Conservation (phyloP, 2,113 vertebrate genomes). For the Bujurquina vittata region DNA sequence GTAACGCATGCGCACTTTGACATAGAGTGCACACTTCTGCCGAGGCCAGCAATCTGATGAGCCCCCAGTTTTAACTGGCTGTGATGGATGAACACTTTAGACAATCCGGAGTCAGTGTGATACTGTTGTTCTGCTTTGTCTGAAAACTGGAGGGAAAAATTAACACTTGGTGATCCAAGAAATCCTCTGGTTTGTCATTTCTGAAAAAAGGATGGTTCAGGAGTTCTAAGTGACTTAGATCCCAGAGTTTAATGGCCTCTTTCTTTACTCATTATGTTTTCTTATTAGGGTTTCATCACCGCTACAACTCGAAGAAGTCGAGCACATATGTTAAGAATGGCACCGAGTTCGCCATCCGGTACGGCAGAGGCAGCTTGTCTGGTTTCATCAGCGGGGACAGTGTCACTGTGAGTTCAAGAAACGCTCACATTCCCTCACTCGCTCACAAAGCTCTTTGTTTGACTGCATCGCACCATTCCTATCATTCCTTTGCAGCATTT, state of each 20-base stretch:
- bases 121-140: too few relatives aligned
- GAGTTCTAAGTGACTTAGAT: not conserved
- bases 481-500: not conserved
- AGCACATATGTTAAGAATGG: slow-evolving; percentile 82
- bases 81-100: too few relatives aligned
- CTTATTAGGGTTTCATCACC: slow-evolving; percentile 84
- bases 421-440: not conserved
- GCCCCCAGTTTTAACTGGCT: too few relatives aligned
- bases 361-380: slow-evolving; percentile 81
- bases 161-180: too few relatives aligned
- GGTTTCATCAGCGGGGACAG: slow-evolving; percentile 88
- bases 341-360: slow-evolving; percentile 83
- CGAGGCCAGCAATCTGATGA: too few relatives aligned
- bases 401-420: slow-evolving; percentile 78
- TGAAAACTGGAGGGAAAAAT: too few relatives aligned
- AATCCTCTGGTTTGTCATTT: not conserved
- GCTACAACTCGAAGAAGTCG: slow-evolving; percentile 83
- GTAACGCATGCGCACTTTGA: too few relatives aligned
- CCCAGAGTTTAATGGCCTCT: not conserved
- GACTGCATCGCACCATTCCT: slow-evolving; percentile 32
- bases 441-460: slow-evolving; percentile 23
- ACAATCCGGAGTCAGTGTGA: too few relatives aligned
- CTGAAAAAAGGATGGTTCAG: not conserved
- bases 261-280: not conserved
- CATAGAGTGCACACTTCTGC: too few relatives aligned